These are phyloP conservation scores for Emydoidea blandingii DNA, from an alignment of 2,797 vertebrate genomes.

Conservation along the genomic window DNA sequence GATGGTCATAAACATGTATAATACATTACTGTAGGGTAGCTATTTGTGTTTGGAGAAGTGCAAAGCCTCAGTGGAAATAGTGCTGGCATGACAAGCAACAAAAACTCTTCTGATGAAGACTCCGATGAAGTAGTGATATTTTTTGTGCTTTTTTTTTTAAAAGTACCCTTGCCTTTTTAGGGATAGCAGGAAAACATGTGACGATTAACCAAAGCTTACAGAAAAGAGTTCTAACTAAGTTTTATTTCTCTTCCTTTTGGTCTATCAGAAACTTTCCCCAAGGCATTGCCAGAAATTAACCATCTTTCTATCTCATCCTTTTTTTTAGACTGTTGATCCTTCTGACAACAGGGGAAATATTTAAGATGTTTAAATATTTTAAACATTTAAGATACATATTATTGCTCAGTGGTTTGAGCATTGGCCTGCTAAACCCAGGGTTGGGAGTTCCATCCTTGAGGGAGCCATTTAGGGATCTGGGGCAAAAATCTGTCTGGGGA, in stretches of 20 bases:
- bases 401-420: too few species aligned
- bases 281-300: neutral
- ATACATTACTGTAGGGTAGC: neutral
- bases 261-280: neutral
- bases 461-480: too few species aligned
- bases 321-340: neutral
- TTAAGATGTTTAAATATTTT: neutral
- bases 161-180: neutral
- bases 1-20: slow-evolving; percentile 23
- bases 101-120: neutral
- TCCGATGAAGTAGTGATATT: neutral
- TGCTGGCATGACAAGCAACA: neutral
- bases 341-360: neutral
- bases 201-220: neutral
- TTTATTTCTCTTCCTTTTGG: neutral
- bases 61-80: neutral
- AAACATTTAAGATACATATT: neutral
- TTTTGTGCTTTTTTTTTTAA: neutral
- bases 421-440: too few species aligned
- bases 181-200: neutral
- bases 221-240: neutral
- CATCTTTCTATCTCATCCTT: rapidly evolving
- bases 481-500: too few species aligned
- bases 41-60: neutral
- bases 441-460: too few species aligned